Evolutionary conservation across 1,140 invertebrate species (phyloP).

Genomic region (Propsilocerus akamusi): DNA sequence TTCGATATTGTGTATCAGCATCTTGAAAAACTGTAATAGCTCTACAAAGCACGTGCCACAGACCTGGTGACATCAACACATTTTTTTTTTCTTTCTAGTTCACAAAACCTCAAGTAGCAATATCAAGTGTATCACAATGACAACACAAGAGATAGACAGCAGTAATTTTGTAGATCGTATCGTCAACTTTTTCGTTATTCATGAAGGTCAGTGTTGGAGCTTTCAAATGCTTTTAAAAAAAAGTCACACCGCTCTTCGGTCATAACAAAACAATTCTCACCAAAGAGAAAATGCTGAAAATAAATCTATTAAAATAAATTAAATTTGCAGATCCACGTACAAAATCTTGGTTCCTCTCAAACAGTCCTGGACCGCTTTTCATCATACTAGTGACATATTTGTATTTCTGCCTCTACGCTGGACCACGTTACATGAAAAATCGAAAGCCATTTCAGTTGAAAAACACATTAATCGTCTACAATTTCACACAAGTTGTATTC

Average conservation of each 20-base stretch:
- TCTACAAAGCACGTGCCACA: no score
- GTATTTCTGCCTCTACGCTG: conserved; percentile 43
- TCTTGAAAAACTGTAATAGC: no score
- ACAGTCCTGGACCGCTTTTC: conserved; percentile 56
- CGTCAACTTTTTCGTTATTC: conserved; percentile 23
- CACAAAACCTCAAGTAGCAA: neutral
- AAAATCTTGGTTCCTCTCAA: conserved; percentile 66
- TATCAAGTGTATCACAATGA: neutral
- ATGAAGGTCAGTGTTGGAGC: conserved; percentile 15
- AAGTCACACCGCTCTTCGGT: neutral
- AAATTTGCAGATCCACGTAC: conserved; percentile 61
- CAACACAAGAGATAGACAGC: neutral
- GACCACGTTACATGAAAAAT: conserved; percentile 69
- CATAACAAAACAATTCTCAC: neutral
- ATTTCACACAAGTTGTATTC: conserved; percentile 53
- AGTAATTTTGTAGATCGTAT: conserved; percentile 16
- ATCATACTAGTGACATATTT: conserved; percentile 53
- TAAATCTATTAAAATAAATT: neutral
- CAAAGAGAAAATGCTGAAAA: neutral
- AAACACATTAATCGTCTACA: conserved; percentile 58
- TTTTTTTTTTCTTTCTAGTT: neutral
- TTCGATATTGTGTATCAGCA: no score
- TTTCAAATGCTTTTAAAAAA: neutral
- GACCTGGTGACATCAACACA: no score
- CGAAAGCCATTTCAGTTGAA: conserved; percentile 66